phyloP scores from a whole-genome alignment of 2,888 invertebrate genomes.

The Anoncus sp. region DNA sequence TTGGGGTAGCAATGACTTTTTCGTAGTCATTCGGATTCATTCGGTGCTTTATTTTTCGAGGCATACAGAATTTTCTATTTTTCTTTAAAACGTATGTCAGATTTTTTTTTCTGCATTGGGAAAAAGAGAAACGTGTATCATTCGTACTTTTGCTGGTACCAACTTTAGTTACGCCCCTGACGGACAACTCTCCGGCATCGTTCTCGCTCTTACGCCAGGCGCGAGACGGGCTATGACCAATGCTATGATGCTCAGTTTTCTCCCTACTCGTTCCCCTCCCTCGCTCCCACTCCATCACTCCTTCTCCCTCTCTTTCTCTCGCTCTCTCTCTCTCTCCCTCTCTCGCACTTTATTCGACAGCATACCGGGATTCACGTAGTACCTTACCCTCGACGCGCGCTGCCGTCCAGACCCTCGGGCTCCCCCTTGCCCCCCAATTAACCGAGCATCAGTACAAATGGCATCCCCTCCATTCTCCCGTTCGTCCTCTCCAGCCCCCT shows the following conservation, averaged over 20 bases:
- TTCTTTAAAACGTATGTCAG: too few species aligned
- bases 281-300: slow-evolving; percentile 34
- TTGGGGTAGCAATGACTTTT: not conserved
- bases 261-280: slow-evolving; percentile 43
- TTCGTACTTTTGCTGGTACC: not conserved
- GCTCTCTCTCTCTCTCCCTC: slow-evolving; percentile 29
- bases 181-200: slow-evolving; percentile 32
- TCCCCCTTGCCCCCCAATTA: slow-evolving; percentile 23
- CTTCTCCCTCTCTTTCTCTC: slow-evolving; percentile 33
- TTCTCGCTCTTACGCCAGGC: slow-evolving; percentile 48
- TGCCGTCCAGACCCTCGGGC: slow-evolving; percentile 43
- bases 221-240: slow-evolving; percentile 45
- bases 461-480: slow-evolving; percentile 15
- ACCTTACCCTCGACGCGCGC: slow-evolving; percentile 53
- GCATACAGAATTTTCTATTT: too few species aligned
- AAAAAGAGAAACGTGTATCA: too few species aligned
- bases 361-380: slow-evolving; percentile 47
- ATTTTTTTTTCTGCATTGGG: too few species aligned
- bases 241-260: slow-evolving; percentile 56
- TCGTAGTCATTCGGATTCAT: too few species aligned
- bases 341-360: slow-evolving; percentile 39
- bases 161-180: slow-evolving; percentile 41
- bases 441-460: slow-evolving; percentile 38
- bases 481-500: slow-evolving; percentile 21
- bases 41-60: not conserved